Base-by-base conservation (phyloP, 2,113 vertebrate species). In the Numida meleagris region DNA sequence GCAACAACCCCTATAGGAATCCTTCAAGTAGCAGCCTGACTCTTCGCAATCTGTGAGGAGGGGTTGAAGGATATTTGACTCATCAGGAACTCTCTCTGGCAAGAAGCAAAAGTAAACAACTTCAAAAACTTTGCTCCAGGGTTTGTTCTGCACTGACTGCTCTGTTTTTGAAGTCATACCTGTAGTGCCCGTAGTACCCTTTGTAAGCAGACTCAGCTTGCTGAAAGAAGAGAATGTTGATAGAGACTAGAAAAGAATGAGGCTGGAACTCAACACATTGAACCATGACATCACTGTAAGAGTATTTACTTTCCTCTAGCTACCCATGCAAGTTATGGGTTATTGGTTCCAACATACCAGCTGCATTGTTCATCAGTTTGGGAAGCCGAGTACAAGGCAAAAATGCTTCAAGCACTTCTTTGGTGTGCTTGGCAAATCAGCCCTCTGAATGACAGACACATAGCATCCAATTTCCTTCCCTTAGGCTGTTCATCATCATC, bases 401-500 rank as follows among this genome's bases (percentile, higher is more conserved):
- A 33, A 43, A 61, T 17, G 45, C 51, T 83, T 67, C 71, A 43
- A 40, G 71, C 46, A 31, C 73, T 36, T 63, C 55, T 83, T 25
- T 51, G 72, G 27, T 7, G 18, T 19, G 38, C 43, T 23, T 82
- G 61, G 34, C 31, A 71, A 5, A n/a, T 9, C 79, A 31, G 3
- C 29, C 38, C 36, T 17, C 14, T 36, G 34, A 7, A 1, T 0
- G 4, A n/a, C 53, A 79, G 73, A 6, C 2, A 5, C 0, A 5
- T 10, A 66, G 29, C 33, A 15, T 86, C 84, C 62, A 11, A 1
- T 27, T 31, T 50, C 58, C 48, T 57, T 72, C 67, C 14, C 48
- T 80, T 14, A 16, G 53, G 25, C 25, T 73, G 29, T 3, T 78
- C 85, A 33, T 6, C 61, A 73, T 29, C 46, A 7, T 10, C 4